Evolutionary conservation across 2,113 vertebrate species (phyloP).

Genomic region (Indicator indicator): DNA sequence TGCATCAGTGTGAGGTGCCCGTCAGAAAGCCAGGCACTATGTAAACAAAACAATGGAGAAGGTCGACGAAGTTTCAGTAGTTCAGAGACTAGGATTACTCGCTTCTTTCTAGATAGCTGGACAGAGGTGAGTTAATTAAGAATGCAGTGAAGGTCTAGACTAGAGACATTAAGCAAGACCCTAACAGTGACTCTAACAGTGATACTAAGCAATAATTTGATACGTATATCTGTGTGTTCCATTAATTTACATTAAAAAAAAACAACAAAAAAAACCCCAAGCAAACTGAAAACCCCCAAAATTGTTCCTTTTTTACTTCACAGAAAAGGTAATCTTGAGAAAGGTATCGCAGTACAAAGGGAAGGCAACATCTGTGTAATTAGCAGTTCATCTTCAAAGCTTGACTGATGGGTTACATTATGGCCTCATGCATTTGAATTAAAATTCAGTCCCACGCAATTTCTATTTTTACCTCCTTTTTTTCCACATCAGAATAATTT

Average conservation of each 20-base stretch:
- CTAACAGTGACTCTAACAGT: background rate
- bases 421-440: slow-evolving; percentile 22
- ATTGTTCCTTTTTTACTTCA: background rate
- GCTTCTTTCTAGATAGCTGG: background rate
- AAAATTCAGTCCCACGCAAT: background rate
- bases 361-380: slow-evolving; percentile 57
- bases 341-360: slow-evolving; percentile 17
- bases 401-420: slow-evolving; percentile 39
- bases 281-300: background rate
- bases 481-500: background rate
- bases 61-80: background rate
- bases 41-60: background rate
- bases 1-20: background rate
- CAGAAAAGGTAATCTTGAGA: slow-evolving; percentile 6
- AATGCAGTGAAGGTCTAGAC: background rate
- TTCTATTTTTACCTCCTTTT: slow-evolving; percentile 15
- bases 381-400: slow-evolving; percentile 50
- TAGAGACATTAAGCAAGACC: background rate
- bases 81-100: background rate
- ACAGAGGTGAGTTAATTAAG: background rate
- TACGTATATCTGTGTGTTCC: background rate
- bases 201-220: background rate
- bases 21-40: background rate
- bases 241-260: background rate
- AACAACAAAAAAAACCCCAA: background rate